Percentiles rank a stretch among this genome's conserved stretches.
phyloP scores from a whole-genome alignment of 2,113 vertebrate genomes.

The Hemiscyllium ocellatum region DNA sequence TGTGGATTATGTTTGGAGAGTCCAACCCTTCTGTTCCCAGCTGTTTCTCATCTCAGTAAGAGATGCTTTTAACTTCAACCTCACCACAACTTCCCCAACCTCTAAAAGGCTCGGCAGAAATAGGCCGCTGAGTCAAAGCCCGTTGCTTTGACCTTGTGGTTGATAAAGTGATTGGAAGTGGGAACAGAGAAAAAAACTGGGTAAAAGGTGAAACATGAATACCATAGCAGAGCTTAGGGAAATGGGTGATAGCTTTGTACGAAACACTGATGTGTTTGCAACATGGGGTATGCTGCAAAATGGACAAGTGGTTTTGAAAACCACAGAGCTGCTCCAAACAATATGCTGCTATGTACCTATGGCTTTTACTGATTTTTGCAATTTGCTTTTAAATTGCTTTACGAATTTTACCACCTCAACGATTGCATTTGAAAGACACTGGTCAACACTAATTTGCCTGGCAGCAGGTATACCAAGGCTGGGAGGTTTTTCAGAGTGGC shows the following conservation, averaged over 20 bases:
- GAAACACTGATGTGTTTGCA: background rate
- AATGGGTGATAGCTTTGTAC: background rate
- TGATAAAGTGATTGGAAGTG: background rate
- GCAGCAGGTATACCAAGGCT: background rate
- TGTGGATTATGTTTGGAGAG: background rate
- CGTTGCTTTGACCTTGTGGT: background rate
- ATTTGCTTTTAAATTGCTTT: background rate
- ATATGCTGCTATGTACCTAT: too few species aligned
- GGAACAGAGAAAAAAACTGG: background rate
- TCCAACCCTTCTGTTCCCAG: background rate
- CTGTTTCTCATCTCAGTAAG: background rate
- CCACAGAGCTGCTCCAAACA: too few species aligned
- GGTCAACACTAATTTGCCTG: background rate
- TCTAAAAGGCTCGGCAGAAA: background rate
- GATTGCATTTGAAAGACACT: background rate
- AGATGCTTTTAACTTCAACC: background rate
- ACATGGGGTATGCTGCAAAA: too few species aligned
- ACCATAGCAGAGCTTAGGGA: background rate
- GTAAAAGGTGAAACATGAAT: constrained; percentile 6
- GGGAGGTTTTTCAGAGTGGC: background rate
- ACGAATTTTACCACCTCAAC: background rate
- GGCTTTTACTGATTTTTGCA: background rate
- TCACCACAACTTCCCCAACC: background rate
- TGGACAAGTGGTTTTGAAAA: background rate
- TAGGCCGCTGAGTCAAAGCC: background rate